Evolutionary conservation across 2,113 vertebrate genomes (phyloP).

Genomic region (Malurus melanocephalus): DNA sequence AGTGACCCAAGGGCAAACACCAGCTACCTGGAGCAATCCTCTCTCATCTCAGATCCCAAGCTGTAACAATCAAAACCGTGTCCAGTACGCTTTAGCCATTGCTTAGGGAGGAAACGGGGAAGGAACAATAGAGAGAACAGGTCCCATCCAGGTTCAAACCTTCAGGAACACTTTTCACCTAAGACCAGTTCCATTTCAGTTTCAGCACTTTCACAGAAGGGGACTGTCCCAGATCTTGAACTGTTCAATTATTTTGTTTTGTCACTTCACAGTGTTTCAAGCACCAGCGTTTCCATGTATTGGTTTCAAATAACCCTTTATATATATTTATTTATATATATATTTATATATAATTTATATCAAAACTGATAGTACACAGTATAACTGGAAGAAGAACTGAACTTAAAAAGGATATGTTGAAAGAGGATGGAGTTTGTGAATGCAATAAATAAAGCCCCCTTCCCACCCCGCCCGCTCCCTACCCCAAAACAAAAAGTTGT

Average conservation of each 20-base stretch:
- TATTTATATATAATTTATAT: slow-evolving; percentile 84
- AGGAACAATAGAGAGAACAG: slow-evolving; percentile 56
- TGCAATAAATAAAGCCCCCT: slow-evolving; percentile 95
- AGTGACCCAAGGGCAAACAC: slow-evolving; percentile 34
- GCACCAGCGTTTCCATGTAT: slow-evolving; percentile 94
- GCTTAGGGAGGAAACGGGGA: slow-evolving; percentile 16
- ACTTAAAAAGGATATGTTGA: slow-evolving; percentile 79
- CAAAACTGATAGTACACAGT: slow-evolving; percentile 86
- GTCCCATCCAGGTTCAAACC: slow-evolving; percentile 49
- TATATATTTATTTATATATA: slow-evolving; percentile 83
- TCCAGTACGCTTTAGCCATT: not conserved
- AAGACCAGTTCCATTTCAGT: slow-evolving; percentile 67
- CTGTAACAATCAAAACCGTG: slow-evolving; percentile 50
- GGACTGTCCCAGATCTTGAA: slow-evolving; percentile 80
- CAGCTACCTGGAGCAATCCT: slow-evolving; percentile 60
- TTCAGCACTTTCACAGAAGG: slow-evolving; percentile 72
- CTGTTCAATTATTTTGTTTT: slow-evolving; percentile 65
- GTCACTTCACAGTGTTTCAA: slow-evolving; percentile 97
- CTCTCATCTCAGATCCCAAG: slow-evolving; percentile 52
- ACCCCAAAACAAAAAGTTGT: slow-evolving; percentile 81
- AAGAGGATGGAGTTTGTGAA: slow-evolving; percentile 85
- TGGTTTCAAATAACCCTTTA: slow-evolving; percentile 88
- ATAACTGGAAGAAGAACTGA: slow-evolving; percentile 82
- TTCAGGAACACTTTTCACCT: slow-evolving; percentile 63
- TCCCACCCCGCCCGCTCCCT: slow-evolving; percentile 42